phyloP scores from a whole-genome alignment of 1,140 invertebrate species.

The Bombus superbus region DNA sequence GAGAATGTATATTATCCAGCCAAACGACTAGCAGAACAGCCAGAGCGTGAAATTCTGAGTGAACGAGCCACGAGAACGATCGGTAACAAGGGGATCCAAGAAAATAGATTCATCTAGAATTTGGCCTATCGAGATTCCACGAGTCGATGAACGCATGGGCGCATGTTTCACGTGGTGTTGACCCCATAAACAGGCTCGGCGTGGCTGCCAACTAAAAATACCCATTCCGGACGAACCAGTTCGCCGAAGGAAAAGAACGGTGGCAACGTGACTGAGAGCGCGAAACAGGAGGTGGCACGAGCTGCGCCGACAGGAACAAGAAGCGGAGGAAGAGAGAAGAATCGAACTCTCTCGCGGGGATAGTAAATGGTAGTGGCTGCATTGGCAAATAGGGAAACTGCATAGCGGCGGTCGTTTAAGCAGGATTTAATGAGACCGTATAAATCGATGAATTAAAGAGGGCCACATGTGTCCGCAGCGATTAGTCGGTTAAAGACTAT shows the following conservation, averaged over 20 bases:
- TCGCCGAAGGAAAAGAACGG: slow-evolving; percentile 56
- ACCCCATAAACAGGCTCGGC: slow-evolving; percentile 70
- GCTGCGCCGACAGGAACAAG: not conserved
- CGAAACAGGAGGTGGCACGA: slow-evolving; percentile 7
- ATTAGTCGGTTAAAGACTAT: slow-evolving; percentile 12
- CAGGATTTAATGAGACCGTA: slow-evolving; percentile 53
- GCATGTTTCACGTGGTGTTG: slow-evolving; percentile 64
- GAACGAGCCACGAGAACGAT: too few relatives aligned
- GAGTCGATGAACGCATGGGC: slow-evolving; percentile 6
- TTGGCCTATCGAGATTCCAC: slow-evolving; percentile 3
- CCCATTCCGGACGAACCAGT: slow-evolving; percentile 68
- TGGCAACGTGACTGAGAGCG: slow-evolving; percentile 20
- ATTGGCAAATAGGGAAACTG: slow-evolving; percentile 31
- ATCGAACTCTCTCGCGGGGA: not conserved
- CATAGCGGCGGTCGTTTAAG: slow-evolving; percentile 16
- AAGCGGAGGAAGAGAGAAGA: slow-evolving; percentile 33
- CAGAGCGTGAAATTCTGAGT: not conserved
- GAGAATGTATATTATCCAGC: too few relatives aligned
- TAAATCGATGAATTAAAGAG: slow-evolving; percentile 41
- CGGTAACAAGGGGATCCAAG: not conserved
- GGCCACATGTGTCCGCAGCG: not conserved
- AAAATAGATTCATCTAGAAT: slow-evolving; percentile 24
- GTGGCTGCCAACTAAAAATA: slow-evolving; percentile 68
- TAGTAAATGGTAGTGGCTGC: not conserved
- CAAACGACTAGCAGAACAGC: too few relatives aligned